Percentiles rank a stretch among this genome's conserved stretches.
Conservation (phyloP, 2,113 vertebrate genomes). For the Perca schrenkii region DNA sequence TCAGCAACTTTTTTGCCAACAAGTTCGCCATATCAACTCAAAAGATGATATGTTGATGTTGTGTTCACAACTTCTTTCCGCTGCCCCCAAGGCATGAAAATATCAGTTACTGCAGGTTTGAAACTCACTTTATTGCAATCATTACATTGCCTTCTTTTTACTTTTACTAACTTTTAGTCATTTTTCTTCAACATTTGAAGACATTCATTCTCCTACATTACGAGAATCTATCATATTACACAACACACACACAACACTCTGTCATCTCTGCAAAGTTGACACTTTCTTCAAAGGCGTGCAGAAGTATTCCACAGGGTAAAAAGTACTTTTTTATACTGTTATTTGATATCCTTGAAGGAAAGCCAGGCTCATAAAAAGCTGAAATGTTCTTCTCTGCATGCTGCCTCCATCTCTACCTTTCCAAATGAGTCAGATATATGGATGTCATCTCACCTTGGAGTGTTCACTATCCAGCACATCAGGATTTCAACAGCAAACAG, state of each 20-base stretch:
- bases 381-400: not conserved
- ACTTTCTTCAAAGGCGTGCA: conserved; percentile 17
- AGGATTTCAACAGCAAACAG: conserved; percentile 17
- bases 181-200: not conserved
- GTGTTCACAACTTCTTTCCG: not conserved
- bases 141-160: not conserved
- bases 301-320: conserved; percentile 2
- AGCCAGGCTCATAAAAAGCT: conserved; percentile 21
- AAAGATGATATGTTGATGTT: not conserved
- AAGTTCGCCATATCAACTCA: not conserved
- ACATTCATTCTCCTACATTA: not conserved
- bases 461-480: not conserved
- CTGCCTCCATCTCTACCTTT: not conserved
- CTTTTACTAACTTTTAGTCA: not conserved
- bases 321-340: not conserved
- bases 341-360: conserved; percentile 17
- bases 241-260: not conserved
- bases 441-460: conserved; percentile 29
- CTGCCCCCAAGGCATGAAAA: no score
- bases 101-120: not conserved
- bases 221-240: not conserved
- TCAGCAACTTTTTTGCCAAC: not conserved
- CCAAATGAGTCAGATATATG: conserved; percentile 31
- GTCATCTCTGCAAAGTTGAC: conserved; percentile 9
- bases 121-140: not conserved